Evolutionary conservation across 2,113 vertebrate genomes (phyloP).

Genomic region (Myotis brandtii): DNA sequence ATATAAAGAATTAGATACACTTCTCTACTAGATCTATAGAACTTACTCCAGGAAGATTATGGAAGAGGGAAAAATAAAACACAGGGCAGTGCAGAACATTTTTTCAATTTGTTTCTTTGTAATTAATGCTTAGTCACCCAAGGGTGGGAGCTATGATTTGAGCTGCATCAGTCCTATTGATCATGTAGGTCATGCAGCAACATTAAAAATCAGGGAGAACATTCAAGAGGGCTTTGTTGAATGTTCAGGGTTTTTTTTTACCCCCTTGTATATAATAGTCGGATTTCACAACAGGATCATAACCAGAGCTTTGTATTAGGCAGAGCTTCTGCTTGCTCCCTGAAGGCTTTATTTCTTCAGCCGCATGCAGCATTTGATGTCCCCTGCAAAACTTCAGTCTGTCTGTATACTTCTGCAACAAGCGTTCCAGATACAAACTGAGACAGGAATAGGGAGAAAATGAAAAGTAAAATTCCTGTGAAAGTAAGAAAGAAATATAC

Average conservation of each 20-base stretch:
- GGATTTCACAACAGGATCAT: neutral
- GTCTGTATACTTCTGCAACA: neutral
- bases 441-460: neutral
- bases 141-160: neutral
- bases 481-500: neutral
- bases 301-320: neutral
- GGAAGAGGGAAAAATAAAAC: neutral
- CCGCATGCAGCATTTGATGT: neutral
- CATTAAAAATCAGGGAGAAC: neutral
- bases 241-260: neutral
- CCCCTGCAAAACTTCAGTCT: constrained; percentile 39
- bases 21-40: neutral
- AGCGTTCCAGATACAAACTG: constrained; percentile 45
- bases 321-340: neutral
- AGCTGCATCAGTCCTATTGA: neutral
- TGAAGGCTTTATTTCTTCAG: neutral
- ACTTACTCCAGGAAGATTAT: neutral
- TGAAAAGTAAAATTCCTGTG: neutral
- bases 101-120: neutral
- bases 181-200: neutral
- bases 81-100: neutral
- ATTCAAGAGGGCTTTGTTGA: neutral
- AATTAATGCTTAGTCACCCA: neutral
- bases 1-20: neutral
- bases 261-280: neutral